Percentiles rank a stretch among this genome's conserved stretches.
Evolutionary conservation across 2,113 vertebrate species (phyloP).

Genomic region (Dunckerocampus dactyliophorus): DNA sequence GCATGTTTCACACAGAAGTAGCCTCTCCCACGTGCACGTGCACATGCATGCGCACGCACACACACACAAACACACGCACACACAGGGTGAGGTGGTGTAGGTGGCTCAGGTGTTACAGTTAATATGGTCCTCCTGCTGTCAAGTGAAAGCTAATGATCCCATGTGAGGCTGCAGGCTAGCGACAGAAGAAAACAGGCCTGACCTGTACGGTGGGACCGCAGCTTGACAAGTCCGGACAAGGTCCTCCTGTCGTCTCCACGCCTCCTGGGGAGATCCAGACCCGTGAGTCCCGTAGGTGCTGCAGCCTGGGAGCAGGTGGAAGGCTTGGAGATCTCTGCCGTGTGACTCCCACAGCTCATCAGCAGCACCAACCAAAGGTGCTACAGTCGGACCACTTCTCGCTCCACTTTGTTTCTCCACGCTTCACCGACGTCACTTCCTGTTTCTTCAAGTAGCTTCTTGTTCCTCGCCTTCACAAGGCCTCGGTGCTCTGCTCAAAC

Average conservation of each 20-base stretch:
- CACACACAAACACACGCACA: too few species aligned
- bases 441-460: too few species aligned
- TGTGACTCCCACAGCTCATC: slow-evolving; percentile 44
- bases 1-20: too few species aligned
- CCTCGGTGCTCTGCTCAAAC: too few species aligned
- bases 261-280: slow-evolving; percentile 47
- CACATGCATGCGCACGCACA: too few species aligned
- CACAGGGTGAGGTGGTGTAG: too few species aligned
- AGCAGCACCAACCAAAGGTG: neutral
- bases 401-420: too few species aligned
- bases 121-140: slow-evolving; percentile 1
- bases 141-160: slow-evolving; percentile 40
- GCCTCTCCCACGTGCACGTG: too few species aligned
- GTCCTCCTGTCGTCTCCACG: slow-evolving; percentile 13
- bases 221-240: slow-evolving; percentile 61
- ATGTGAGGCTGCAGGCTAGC: slow-evolving; percentile 35
- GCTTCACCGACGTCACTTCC: too few species aligned
- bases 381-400: too few species aligned
- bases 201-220: slow-evolving; percentile 49
- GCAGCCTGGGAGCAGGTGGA: slow-evolving; percentile 54
- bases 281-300: slow-evolving; percentile 36
- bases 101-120: slow-evolving; percentile 60
- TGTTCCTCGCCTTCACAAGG: too few species aligned
- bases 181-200: slow-evolving; percentile 62
- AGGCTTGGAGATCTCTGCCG: slow-evolving; percentile 15